Base-by-base conservation (phyloP, 2,888 invertebrate species). In the Tachystola acroxantha region DNA sequence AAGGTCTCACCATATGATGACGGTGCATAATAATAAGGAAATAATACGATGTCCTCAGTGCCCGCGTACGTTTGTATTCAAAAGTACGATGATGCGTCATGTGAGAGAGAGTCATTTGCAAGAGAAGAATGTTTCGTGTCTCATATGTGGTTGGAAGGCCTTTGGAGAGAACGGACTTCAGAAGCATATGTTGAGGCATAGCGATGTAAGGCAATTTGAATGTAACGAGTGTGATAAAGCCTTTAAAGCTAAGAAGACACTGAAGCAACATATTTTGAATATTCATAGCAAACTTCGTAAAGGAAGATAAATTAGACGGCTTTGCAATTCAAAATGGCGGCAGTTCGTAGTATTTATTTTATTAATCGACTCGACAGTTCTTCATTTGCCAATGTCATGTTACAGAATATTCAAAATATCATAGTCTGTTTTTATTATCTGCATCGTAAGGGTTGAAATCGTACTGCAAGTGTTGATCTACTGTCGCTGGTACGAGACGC, bases 41-140 rank as follows among this genome's bases (percentile, higher is more conserved):
- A 43, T 48, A 7, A 28, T 53, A 0, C 54, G 53, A 14, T 64
- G 68, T 19, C 39, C 38, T 3, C 45, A 59, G 3, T 71, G 70
- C 28, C 36, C 48, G 1, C 54, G 53, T 13, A 56, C 55, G 2
- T 70, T 64, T 27, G 54, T 57, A 0, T 58, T 53, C 9, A 41
- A 53, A 33, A 57, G 54, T 9, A 48, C 51, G 0, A 49, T 68
- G 43, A 39, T 55, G 24, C 48, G 53, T 7, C 70, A 73, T 26
- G 22, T 57, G 4, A 46, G 55, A 5, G 53, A 61, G 2, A 53
- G 52, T 1, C 69, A 70, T 36, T 36, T 58, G 10, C 47, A 51
- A 7, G 63, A 64, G 32, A 64, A 67, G 2, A 63, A 64, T 16
- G 66, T 64, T 0, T 55, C 63, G n/a, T 86, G 84, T 36, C 63